Base-by-base conservation (phyloP, 1,140 invertebrate species). In the Andrena cerasifolii region DNA sequence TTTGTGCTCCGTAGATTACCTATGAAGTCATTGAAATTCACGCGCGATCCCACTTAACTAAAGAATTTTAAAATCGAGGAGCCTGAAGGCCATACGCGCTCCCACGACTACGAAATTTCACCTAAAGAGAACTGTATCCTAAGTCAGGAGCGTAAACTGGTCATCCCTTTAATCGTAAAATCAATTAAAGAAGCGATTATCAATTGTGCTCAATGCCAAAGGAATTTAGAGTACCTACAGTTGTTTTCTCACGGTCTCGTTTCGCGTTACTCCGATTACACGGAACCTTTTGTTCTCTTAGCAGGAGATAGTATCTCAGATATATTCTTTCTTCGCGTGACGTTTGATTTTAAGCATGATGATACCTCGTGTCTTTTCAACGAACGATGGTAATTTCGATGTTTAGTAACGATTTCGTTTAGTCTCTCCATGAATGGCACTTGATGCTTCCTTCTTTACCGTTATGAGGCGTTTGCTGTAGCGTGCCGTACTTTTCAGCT, bases 1-100 rank as follows among this genome's bases (percentile, higher is more conserved):
- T 62, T 66, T 33, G 26, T 33, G 72, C 62, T 75, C 62, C 51
- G 72, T 75, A 67, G 62, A 75, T 75, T 75, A n/a, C n/a, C n/a
- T n/a, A 66, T 40, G 51, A 56, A 75, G 49, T 54, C 36, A 66
- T 56, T 56, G n/a, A 45, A 45, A 51, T 56, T 75, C 33, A 56
- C 62, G 28, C 36, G n/a, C n/a, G 26, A 54, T 33, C 40, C 18
- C 14, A 66, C 54, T 74, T 43, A 66, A 36, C 26, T 40, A 4
- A 65, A 33, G 33, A 65, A 54, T 65, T 31, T 5, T 5, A 40
- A 40, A 40, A 40, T 31, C 2, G 14, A 16, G 5, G 1, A 56
- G 26, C 16, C 12, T 28, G n/a, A n/a, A n/a, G n/a, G n/a, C n/a
- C n/a, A n/a, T n/a, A n/a, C n/a, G n/a, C n/a, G n/a, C n/a, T n/a